Evolutionary conservation across 2,888 invertebrate genomes (phyloP).

Genomic region (Napeogenes inachia): DNA sequence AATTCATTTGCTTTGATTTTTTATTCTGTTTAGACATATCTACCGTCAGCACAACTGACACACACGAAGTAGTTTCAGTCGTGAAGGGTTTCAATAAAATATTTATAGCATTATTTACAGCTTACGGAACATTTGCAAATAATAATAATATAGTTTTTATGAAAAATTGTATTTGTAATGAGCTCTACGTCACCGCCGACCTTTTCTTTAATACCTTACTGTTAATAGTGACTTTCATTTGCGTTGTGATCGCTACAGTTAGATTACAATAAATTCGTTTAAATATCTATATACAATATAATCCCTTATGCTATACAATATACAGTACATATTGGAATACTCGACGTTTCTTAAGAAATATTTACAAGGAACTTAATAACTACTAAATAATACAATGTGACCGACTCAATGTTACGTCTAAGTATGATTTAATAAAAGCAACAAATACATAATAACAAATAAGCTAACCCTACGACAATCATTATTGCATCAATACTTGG

Average conservation of each 20-base stretch:
- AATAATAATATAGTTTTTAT: too few relatives aligned
- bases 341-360: slow-evolving; percentile 13
- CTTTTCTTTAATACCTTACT: slow-evolving; percentile 3
- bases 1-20: too few relatives aligned
- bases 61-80: too few relatives aligned
- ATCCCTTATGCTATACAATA: slow-evolving; percentile 37
- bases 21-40: too few relatives aligned
- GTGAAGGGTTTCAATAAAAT: too few relatives aligned
- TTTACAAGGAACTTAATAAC: slow-evolving; percentile 6
- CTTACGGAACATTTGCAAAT: too few relatives aligned
- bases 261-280: slow-evolving; percentile 70
- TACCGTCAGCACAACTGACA: too few relatives aligned
- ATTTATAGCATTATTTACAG: too few relatives aligned
- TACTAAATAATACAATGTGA: neutral
- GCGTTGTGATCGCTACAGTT: slow-evolving; percentile 55
- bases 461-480: neutral
- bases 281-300: slow-evolving; percentile 71
- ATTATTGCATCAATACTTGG: slow-evolving; percentile 4
- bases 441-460: neutral
- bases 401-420: neutral
- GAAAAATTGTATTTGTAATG: too few relatives aligned
- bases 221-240: slow-evolving; percentile 13
- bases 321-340: slow-evolving; percentile 23
- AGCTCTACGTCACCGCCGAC: slow-evolving; percentile 10
- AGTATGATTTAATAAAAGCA: neutral